Conservation (phyloP, 1,140 invertebrate genomes). For the Drosophila simulans region DNA sequence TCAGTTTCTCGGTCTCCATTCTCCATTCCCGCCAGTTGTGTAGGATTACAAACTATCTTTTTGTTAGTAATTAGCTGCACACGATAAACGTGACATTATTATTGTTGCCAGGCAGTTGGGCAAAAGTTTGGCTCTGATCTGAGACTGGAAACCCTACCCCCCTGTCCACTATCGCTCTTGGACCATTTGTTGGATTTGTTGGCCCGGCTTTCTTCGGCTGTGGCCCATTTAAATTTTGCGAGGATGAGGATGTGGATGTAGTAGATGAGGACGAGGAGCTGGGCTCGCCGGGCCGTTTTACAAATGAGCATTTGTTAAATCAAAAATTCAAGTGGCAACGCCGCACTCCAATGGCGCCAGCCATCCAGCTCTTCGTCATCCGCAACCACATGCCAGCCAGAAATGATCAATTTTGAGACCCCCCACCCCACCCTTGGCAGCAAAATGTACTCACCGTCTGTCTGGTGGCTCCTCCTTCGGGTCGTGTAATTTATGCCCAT, state of each 20-base stretch:
- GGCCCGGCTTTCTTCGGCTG: background rate
- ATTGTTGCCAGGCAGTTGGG: constrained; percentile 71
- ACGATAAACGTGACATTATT: constrained; percentile 83
- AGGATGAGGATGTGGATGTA: background rate
- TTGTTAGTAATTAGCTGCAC: constrained; percentile 83
- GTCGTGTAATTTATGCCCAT: constrained; percentile 82
- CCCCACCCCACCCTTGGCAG: background rate
- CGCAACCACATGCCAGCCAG: constrained; percentile 24
- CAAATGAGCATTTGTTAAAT: constrained; percentile 82
- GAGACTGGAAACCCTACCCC: background rate
- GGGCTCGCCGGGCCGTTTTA: constrained; percentile 56
- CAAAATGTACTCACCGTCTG: constrained; percentile 1
- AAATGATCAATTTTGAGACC: constrained; percentile 59
- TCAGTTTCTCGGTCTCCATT: background rate
- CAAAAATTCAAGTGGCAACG: constrained; percentile 82
- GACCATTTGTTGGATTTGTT: constrained; percentile 4
- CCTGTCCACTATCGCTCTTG: background rate
- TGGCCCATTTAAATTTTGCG: constrained; percentile 63
- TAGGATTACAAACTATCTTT: constrained; percentile 82
- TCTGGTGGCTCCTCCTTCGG: constrained; percentile 60
- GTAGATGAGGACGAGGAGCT: background rate
- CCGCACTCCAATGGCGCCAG: constrained; percentile 72
- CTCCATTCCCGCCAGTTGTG: constrained; percentile 32
- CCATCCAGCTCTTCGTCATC: constrained; percentile 11
- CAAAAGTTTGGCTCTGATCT: constrained; percentile 55